phyloP scores from a whole-genome alignment of 2,113 vertebrate genomes.

The Ageneiosus marmoratus region DNA sequence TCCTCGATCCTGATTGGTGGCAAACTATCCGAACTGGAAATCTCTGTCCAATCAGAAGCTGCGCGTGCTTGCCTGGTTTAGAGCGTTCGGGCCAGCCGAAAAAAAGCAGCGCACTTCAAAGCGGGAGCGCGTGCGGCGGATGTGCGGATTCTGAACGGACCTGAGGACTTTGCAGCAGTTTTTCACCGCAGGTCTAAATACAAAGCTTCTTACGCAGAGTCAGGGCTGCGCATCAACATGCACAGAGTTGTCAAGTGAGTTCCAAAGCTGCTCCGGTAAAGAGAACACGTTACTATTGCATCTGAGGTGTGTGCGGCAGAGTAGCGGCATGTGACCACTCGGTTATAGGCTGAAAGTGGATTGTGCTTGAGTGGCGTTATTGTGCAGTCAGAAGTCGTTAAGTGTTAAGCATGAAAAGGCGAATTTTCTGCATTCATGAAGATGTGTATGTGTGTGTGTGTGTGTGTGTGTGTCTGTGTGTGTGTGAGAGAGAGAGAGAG shows the following conservation, averaged over 20 bases:
- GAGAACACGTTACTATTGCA: background rate
- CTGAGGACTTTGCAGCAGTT: background rate
- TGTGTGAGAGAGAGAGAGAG: too few relatives aligned
- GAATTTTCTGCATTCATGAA: background rate
- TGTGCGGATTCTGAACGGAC: background rate
- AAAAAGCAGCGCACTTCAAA: background rate
- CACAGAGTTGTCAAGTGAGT: conserved; percentile 33
- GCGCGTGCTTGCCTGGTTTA: background rate
- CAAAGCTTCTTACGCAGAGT: background rate
- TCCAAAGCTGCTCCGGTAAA: background rate
- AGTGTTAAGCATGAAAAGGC: too few relatives aligned
- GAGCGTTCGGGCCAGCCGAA: background rate
- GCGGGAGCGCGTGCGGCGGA: background rate
- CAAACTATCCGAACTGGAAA: conserved; percentile 9
- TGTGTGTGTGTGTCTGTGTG: background rate
- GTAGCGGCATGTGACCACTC: too few relatives aligned
- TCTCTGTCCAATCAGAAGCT: conserved; percentile 9
- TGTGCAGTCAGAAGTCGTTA: background rate
- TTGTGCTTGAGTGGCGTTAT: background rate
- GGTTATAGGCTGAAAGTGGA: background rate
- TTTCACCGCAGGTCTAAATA: too few relatives aligned
- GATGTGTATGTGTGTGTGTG: background rate
- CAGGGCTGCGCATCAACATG: background rate
- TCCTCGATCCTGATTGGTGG: background rate
- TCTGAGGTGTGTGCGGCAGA: background rate